Base-by-base conservation (phyloP, 2,113 vertebrate species). In the Aix galericulata region DNA sequence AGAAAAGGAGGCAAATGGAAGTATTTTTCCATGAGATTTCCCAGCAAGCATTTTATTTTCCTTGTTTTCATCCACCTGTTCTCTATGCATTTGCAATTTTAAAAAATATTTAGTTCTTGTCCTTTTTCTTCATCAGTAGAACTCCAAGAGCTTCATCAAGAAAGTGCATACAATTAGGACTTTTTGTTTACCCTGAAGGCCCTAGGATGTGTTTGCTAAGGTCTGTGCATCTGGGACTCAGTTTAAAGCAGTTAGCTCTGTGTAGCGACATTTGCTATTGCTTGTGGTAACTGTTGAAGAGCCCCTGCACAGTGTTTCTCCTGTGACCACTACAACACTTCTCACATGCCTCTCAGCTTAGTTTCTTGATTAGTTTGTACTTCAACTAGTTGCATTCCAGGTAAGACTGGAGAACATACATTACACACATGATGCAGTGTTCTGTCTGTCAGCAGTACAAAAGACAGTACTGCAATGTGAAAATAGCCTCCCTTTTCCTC, bases 1-100 rank as follows among this genome's bases (percentile, higher is more conserved):
- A 6, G 0, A 7, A 44, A n/a, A 74, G 13, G 13, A 13, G 22
- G 8, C 1, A 27, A 9, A 9, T 2, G 0, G 2, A 8, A 29
- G 3, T 2, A 2, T 21, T 63, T 23, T 58, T 21, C 38, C 46
- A 3, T 2, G 14, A 27, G 16, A 8, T 20, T 60, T 38, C 13
- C 22, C 21, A 13, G 17, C 7, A 29, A 73, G 23, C 4, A 3
- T 5, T 13, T 71, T 18, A 2, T 38, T 36, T 32, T 3, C 20
- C 31, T 80, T 26, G 8, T 17, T 69, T 6, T 82, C 38, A 31
- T 0, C n/a, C 53, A 62, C 29, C 59, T 17, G 23, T 11, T 46
- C 52, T 63, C 31, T 40, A 1, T 6, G 46, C 22, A 23, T 60
- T 74, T 40, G 34, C 10, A 17, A 4, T 46, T 53, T 42, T 42